Evolutionary conservation across 2,888 invertebrate genomes (phyloP).

Genomic region (Lampropteryx suffumata): DNA sequence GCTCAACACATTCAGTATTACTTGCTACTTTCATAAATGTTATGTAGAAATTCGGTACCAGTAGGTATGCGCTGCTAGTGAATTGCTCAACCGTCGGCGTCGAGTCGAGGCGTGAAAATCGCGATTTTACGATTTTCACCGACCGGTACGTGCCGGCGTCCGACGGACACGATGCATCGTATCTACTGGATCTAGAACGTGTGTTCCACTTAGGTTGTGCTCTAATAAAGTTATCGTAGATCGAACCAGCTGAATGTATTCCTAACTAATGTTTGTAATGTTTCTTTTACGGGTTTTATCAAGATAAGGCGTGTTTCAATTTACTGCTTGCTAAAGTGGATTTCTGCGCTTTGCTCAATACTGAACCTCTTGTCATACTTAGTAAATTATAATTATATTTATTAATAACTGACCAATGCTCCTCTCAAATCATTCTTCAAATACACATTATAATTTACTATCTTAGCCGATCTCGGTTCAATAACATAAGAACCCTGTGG

Average conservation of each 20-base stretch:
- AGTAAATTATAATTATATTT: too few relatives aligned
- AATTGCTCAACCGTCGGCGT: conserved; percentile 20
- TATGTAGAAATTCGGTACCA: conserved; percentile 26
- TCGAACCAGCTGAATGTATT: conserved; percentile 15
- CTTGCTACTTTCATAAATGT: conserved; percentile 20
- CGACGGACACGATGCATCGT: not conserved
- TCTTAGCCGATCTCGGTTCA: too few relatives aligned
- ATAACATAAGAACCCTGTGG: too few relatives aligned
- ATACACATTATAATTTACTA: too few relatives aligned
- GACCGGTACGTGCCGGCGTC: conserved; percentile 24
- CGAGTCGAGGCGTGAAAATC: conserved; percentile 52
- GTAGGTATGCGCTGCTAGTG: conserved; percentile 1
- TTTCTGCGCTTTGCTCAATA: not conserved
- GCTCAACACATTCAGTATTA: conserved; percentile 10
- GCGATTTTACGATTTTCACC: conserved; percentile 62
- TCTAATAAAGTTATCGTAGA: conserved; percentile 3
- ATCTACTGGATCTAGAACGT: conserved; percentile 14
- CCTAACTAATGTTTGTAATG: conserved; percentile 24
- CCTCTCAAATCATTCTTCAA: too few relatives aligned
- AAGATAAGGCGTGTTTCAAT: conserved; percentile 11
- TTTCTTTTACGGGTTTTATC: conserved; percentile 12
- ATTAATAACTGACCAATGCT: too few relatives aligned
- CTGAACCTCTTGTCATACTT: too few relatives aligned
- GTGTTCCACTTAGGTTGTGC: conserved; percentile 19
- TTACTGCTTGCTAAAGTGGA: not conserved